These are phyloP conservation scores for Piprites chloris DNA, from an alignment of 2,113 vertebrate genomes.

Conservation along the genomic window DNA sequence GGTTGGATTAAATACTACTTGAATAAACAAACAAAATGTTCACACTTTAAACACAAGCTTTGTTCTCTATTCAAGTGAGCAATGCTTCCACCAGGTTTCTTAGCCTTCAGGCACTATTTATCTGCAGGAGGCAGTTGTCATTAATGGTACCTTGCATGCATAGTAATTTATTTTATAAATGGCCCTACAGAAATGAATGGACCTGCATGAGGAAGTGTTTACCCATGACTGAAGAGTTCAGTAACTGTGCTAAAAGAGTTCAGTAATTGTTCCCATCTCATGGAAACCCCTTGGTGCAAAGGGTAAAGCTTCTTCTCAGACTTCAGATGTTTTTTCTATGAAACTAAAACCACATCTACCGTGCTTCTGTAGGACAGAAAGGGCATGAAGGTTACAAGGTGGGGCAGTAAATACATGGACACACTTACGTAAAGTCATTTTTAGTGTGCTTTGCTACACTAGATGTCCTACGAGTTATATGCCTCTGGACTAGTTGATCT, in stretches of 20 bases:
- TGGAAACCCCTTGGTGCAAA: neutral
- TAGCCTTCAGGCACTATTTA: neutral
- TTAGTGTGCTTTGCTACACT: neutral
- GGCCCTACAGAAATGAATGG: neutral
- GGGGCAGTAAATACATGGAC: neutral
- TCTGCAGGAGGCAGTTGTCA: neutral
- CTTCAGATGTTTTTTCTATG: neutral
- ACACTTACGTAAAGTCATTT: neutral
- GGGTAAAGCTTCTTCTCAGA: neutral
- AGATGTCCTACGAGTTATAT: neutral
- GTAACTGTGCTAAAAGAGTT: neutral
- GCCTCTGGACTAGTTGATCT: neutral
- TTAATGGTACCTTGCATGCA: neutral
- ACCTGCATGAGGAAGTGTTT: neutral
- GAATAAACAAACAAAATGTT: neutral
- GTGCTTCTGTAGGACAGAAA: neutral
- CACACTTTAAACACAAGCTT: neutral
- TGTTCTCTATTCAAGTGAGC: neutral
- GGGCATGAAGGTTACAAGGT: neutral
- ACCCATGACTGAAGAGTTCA: neutral
- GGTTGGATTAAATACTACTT: neutral
- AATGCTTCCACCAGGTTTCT: neutral
- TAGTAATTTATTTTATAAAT: slow-evolving; percentile 8
- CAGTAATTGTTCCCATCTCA: neutral
- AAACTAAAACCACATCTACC: neutral